phyloP scores from a whole-genome alignment of 2,888 invertebrate species.

The Tanytarsus gracilentus region DNA sequence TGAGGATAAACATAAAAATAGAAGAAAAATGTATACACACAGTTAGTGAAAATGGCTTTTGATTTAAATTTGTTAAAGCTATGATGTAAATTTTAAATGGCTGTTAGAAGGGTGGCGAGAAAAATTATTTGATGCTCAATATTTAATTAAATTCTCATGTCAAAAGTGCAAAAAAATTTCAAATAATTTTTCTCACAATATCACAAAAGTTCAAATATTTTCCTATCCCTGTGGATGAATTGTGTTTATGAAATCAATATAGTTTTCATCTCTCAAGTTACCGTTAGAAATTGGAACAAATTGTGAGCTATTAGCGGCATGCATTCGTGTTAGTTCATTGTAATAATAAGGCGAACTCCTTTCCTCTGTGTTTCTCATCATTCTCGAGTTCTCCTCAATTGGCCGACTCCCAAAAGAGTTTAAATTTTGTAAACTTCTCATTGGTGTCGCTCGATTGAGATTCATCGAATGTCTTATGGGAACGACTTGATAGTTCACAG shows the following conservation, averaged over 20 bases:
- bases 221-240: neutral
- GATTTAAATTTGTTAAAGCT: too few species aligned
- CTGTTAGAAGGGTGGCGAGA: too few species aligned
- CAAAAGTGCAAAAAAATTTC: neutral
- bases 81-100: too few species aligned
- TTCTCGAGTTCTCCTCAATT: conserved; percentile 18
- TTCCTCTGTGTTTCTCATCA: conserved; percentile 10
- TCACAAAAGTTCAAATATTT: neutral
- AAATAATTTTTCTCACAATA: neutral
- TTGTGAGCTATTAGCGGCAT: conserved; percentile 12
- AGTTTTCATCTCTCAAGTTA: conserved; percentile 12
- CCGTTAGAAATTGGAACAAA: conserved; percentile 1
- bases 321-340: conserved; percentile 22
- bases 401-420: conserved; percentile 1
- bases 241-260: conserved; percentile 19
- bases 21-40: conserved; percentile 31
- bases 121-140: too few species aligned
- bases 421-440: conserved; percentile 17
- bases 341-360: conserved; percentile 23
- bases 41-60: conserved; percentile 25
- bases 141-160: too few species aligned
- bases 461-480: conserved; percentile 15
- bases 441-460: conserved; percentile 9
- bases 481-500: conserved; percentile 25
- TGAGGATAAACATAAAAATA: conserved; percentile 32